phyloP scores from a whole-genome alignment of 2,888 invertebrate genomes.

The Barypeithes pellucidus region DNA sequence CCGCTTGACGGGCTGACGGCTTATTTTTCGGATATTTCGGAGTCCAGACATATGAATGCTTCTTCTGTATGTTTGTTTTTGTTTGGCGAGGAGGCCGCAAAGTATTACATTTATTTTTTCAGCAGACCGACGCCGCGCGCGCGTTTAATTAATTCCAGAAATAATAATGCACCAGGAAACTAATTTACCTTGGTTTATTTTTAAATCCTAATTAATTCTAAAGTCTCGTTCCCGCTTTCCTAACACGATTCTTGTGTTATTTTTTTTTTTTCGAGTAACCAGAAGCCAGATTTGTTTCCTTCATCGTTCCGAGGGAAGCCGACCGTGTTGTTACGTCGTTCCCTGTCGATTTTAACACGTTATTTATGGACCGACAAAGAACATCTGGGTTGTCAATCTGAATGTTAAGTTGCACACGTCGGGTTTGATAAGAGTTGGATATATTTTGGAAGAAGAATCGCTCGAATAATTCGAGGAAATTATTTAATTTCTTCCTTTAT shows the following conservation, averaged over 20 bases:
- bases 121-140: too few relatives aligned
- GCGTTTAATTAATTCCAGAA: too few relatives aligned
- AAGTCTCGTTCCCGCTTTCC: neutral
- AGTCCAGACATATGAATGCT: too few relatives aligned
- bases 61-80: too few relatives aligned
- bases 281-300: constrained; percentile 28
- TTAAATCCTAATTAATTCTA: constrained; percentile 3
- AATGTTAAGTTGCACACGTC: constrained; percentile 14
- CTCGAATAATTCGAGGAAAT: too few relatives aligned
- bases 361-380: constrained; percentile 39
- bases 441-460: neutral
- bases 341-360: constrained; percentile 31
- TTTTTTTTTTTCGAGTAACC: constrained; percentile 1
- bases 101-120: too few relatives aligned
- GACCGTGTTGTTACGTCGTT: constrained; percentile 20
- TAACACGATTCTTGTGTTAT: neutral
- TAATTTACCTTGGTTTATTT: constrained; percentile 9
- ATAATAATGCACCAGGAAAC: neutral
- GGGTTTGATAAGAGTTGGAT: neutral
- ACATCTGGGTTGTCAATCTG: constrained; percentile 39
- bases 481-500: too few relatives aligned
- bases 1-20: too few relatives aligned
- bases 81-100: too few relatives aligned
- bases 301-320: constrained; percentile 28
- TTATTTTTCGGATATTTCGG: too few relatives aligned